These are phyloP conservation scores for Neodiprion fabricii DNA, from an alignment of 1,140 invertebrate genomes.

Conservation along the genomic window DNA sequence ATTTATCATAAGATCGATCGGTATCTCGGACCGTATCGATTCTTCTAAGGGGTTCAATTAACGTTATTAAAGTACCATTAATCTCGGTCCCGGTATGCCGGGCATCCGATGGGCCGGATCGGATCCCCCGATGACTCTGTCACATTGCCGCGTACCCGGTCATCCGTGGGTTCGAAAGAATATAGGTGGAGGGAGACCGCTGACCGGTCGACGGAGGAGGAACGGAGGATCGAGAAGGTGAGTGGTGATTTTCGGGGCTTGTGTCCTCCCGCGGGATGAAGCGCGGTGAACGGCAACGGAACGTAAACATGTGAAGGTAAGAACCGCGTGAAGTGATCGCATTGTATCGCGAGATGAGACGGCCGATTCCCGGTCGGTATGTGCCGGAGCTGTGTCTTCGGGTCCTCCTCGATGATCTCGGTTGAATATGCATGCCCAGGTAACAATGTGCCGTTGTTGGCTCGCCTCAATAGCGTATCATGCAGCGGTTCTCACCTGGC, in stretches of 20 bases:
- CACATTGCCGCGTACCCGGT: too few species aligned
- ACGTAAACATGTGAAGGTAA: too few species aligned
- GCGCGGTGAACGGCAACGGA: too few species aligned
- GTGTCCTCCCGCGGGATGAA: too few species aligned
- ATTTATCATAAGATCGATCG: constrained; percentile 62
- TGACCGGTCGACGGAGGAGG: too few species aligned
- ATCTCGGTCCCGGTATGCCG: constrained; percentile 51
- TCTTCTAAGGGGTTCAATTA: constrained; percentile 62
- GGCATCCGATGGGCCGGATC: constrained; percentile 34
- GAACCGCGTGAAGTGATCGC: constrained; percentile 7
- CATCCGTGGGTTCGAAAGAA: too few species aligned
- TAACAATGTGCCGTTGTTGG: constrained; percentile 17
- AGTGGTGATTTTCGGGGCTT: too few species aligned
- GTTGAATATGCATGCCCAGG: constrained; percentile 9
- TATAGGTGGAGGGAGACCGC: too few species aligned
- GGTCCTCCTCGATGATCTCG: constrained; percentile 5
- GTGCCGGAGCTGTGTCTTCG: background rate
- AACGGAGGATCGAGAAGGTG: too few species aligned
- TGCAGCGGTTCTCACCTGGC: constrained; percentile 11
- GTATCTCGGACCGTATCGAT: constrained; percentile 59
- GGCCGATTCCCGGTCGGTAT: background rate
- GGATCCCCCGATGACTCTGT: too few species aligned
- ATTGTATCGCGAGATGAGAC: constrained; percentile 11
- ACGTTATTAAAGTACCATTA: constrained; percentile 62
- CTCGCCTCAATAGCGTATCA: constrained; percentile 14